Conservation (phyloP, 2,113 vertebrate species). For the Mustelus asterias region DNA sequence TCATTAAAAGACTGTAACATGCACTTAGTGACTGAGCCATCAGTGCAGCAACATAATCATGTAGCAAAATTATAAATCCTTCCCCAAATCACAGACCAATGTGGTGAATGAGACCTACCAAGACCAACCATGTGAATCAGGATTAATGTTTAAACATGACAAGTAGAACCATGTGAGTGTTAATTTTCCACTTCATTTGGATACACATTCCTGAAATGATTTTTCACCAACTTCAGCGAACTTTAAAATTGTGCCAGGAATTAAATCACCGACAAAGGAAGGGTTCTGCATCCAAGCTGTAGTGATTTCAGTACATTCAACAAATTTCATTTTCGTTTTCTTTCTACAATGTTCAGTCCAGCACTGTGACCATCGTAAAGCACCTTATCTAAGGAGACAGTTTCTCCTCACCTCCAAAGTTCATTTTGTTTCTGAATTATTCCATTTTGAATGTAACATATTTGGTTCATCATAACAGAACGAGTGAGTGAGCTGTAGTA, state of each 20-base stretch:
- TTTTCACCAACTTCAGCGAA: not conserved
- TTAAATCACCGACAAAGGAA: not conserved
- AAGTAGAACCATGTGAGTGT: not conserved
- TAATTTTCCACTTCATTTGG: not conserved
- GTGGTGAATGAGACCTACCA: not conserved
- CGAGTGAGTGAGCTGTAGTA: not conserved
- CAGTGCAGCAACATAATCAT: not conserved
- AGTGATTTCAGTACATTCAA: too few species aligned
- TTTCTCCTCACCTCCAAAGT: not conserved
- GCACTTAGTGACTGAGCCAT: not conserved
- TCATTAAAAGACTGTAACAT: not conserved
- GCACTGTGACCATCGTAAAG: not conserved
- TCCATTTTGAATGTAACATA: not conserved
- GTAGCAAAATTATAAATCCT: not conserved
- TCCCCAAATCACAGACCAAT: not conserved
- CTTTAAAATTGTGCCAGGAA: not conserved
- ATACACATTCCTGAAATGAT: not conserved
- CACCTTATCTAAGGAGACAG: not conserved
- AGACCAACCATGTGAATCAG: not conserved
- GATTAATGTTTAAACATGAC: not conserved
- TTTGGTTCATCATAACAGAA: not conserved
- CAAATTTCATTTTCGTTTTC: not conserved
- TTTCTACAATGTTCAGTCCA: not conserved
- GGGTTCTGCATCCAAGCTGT: not conserved
- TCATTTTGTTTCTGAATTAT: not conserved